Percentiles rank a stretch among this genome's conserved stretches.
Evolutionary conservation across 2,113 vertebrate species (phyloP).

Genomic region (Larimichthys crocea): DNA sequence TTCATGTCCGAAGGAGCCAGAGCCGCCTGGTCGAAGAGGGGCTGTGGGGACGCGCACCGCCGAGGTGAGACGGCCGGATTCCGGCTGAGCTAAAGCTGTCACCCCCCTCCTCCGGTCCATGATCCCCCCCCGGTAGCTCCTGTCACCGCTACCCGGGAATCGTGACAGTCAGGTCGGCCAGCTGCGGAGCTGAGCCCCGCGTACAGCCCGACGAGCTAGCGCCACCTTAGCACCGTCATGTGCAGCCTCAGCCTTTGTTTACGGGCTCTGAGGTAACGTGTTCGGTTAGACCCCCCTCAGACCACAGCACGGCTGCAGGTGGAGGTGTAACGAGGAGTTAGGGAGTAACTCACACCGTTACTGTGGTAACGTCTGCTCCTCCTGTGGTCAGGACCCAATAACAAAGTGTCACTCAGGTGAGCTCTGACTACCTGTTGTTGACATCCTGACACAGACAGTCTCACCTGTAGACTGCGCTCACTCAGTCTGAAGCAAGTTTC

Average conservation of each 20-base stretch:
- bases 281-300: not conserved
- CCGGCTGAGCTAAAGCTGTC: constrained; percentile 66
- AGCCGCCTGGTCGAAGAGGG: constrained; percentile 84
- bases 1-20: constrained; percentile 84
- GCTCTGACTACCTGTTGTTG: constrained; percentile 26
- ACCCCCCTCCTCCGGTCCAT: not conserved
- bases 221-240: not conserved
- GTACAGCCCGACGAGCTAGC: not conserved
- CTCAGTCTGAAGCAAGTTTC: not conserved
- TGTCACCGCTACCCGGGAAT: not conserved
- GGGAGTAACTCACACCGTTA: not conserved
- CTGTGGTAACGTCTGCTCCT: not conserved
- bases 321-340: not conserved
- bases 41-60: constrained; percentile 83
- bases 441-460: not conserved
- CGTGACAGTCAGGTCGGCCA: constrained; percentile 15
- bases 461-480: not conserved
- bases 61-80: constrained; percentile 80
- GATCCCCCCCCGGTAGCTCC: constrained; percentile 30
- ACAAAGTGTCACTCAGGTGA: not conserved
- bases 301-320: not conserved
- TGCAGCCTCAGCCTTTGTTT: constrained; percentile 54
- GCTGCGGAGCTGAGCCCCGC: fast-evolving
- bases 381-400: not conserved
- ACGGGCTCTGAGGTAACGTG: not conserved